Evolutionary conservation across 1,140 invertebrate genomes (phyloP), one percentile per base, ranked within the genome.

Genomic region (Aphidius gifuensis): DNA sequence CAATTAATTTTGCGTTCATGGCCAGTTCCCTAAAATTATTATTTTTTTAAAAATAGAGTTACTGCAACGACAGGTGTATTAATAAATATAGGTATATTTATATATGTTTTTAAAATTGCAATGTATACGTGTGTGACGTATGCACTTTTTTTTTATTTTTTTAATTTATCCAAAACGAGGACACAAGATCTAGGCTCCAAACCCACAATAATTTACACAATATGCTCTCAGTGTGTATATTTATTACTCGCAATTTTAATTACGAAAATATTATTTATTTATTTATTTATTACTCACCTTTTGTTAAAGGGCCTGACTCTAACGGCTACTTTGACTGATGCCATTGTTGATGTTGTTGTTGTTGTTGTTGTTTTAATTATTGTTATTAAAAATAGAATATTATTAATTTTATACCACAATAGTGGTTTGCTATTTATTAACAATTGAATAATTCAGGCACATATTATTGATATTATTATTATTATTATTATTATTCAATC

Each of bases 231-330:
- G 16, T 16, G 7, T 1, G 50, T 4, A 9, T 5, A 53, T 11
- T 7, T 38, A 9, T 6, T 11, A 6, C 32, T 38, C 16, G 16
- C 16, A 16, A 16, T 16, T 16, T 16, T 16, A 16, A 16, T 16
- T 16, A n/a, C n/a, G n/a, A n/a, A n/a, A n/a, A n/a, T n/a, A n/a
- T 9, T 7, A 39, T 5, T 7, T 11, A 39, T 6, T 53, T 21
- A 39, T 42, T 38, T 38, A 43, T 16, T 40, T 6, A 11, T 4
- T 21, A 65, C 74, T 77, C 77, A 91, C 90, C 89, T 89, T 84
- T 90, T 87, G 82, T 90, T 91, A 83, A 91, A 90, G 76, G 90
- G 90, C 71, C 90, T 86, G 73, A 91, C 88, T 76, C 90, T 85
- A 66, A 91, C 89, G 69, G 90, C 90, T 71, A 91, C 90, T 84